Base-by-base conservation (phyloP, 2,888 invertebrate genomes). In the Falcaria lacertinaria region DNA sequence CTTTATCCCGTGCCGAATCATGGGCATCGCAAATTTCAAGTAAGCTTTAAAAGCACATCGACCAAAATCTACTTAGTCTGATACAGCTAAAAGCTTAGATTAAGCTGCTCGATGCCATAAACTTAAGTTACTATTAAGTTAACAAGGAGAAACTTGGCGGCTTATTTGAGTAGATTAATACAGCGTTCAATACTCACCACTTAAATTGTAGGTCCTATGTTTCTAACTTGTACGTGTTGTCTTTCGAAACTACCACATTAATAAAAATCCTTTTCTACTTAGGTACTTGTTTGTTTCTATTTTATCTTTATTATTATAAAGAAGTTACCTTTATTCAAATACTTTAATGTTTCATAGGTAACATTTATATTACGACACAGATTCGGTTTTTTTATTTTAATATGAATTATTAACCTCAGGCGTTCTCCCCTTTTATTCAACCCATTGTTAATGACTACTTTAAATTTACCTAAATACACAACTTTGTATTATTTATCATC, bases 1-100 rank as follows among this genome's bases (percentile, higher is more conserved):
- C 52, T 62, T 69, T 64, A 72, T 60, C 54, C 50, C 45, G 51
- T 52, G 62, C 62, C 60, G 64, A 70, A 63, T 64, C 54, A 59
- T n/a, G n/a, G 66, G 60, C 71, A 59, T 28, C 11, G 28, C 76
- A 68, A 50, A 59, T 65, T 69, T 65, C 64, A 54, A 73, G 71
- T 57, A 56, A 49, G 52, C 52, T 55, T 62, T 52, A 52, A 58
- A 59, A 55, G 59, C 57, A 57, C 48, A 58, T 54, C 50, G 45
- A 55, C 61, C 69, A 72, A 72, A 68, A 69, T 56, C 58, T 55
- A 52, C 63, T 61, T 57, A 48, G 48, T 51, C 42, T 61, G 61
- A 69, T 67, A 68, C 53, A 48, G 55, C 52, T 67, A 65, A 66
- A 58, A 54, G 57, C 50, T 58, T 45, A 59, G 50, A 58, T 66